These are phyloP conservation scores for Porphyrio hochstetteri DNA, from an alignment of 2,113 vertebrate species.

Conservation along the genomic window DNA sequence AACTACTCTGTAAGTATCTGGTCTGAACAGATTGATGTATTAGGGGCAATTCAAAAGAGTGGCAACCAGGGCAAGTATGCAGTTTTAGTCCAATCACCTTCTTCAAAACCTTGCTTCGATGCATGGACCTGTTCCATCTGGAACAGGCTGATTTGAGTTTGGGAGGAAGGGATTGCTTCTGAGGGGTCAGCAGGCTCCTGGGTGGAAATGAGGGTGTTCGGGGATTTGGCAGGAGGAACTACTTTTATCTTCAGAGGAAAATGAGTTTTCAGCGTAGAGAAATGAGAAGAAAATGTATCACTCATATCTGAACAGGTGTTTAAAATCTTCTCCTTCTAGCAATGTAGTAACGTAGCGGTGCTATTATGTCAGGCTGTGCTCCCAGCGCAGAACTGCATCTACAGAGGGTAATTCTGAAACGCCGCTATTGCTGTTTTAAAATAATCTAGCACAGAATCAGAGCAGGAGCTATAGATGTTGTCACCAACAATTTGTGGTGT, in stretches of 20 bases:
- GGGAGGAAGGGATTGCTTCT: not conserved
- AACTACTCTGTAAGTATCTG: not conserved
- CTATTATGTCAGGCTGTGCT: constrained; percentile 7
- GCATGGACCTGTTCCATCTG: not conserved
- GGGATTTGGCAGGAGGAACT: not conserved
- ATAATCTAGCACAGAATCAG: constrained; percentile 20
- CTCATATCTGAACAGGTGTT: constrained; percentile 26
- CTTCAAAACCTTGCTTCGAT: not conserved
- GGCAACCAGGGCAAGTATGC: not conserved
- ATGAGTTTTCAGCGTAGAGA: constrained; percentile 51
- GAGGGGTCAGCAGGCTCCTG: not conserved
- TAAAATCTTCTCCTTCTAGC: constrained; percentile 35
- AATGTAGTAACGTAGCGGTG: not conserved
- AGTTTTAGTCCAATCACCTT: not conserved
- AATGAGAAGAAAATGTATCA: constrained; percentile 33
- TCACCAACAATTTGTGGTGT: constrained; percentile 17
- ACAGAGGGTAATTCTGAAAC: not conserved
- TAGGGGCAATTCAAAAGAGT: not conserved
- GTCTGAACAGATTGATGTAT: not conserved
- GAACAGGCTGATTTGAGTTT: not conserved
- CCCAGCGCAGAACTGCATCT: not conserved
- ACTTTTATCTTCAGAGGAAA: constrained; percentile 29
- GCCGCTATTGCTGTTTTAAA: constrained; percentile 19
- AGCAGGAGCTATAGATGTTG: not conserved
- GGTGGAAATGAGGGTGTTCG: not conserved